These are phyloP conservation scores for Pterobdella sp. DNA, from an alignment of 2,888 invertebrate species.

Conservation along the genomic window DNA sequence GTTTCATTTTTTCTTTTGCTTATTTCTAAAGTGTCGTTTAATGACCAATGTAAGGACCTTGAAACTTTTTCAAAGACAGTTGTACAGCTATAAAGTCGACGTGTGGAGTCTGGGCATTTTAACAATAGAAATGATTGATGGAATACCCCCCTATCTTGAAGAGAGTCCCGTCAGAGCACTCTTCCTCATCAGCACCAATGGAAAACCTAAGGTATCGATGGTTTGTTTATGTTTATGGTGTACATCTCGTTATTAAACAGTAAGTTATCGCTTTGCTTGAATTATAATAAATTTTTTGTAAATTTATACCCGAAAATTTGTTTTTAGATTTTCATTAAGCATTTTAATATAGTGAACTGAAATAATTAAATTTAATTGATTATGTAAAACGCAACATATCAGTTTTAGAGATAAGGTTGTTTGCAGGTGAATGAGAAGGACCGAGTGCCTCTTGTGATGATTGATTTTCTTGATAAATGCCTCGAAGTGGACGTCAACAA, in stretches of 20 bases:
- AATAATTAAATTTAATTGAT: too few species aligned
- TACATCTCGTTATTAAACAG: too few species aligned
- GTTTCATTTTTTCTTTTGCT: too few species aligned
- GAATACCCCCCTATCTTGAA: slow-evolving; percentile 96
- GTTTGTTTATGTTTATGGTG: too few species aligned
- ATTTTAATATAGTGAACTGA: too few species aligned
- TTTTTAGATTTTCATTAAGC: too few species aligned
- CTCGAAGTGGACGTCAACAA: slow-evolving; percentile 58
- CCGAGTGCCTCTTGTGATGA: slow-evolving; percentile 85
- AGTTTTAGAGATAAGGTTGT: too few species aligned
- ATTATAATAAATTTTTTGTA: too few species aligned
- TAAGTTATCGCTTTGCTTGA: too few species aligned
- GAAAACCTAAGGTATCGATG: slow-evolving; percentile 82
- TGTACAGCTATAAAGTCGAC: slow-evolving; percentile 95
- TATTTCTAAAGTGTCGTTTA: too few species aligned
- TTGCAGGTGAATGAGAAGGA: slow-evolving; percentile 82
- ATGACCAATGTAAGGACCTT: neutral
- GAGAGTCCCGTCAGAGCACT: slow-evolving; percentile 85
- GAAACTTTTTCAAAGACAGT: slow-evolving; percentile 60
- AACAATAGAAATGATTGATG: slow-evolving; percentile 99
- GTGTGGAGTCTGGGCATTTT: slow-evolving; percentile 97
- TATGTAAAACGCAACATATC: too few species aligned
- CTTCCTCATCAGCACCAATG: slow-evolving; percentile 96
- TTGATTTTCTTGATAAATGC: slow-evolving; percentile 66
- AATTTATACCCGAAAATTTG: too few species aligned